phyloP scores from a whole-genome alignment of 2,888 invertebrate species.

The Kuschelorhynchus macadamiae region DNA sequence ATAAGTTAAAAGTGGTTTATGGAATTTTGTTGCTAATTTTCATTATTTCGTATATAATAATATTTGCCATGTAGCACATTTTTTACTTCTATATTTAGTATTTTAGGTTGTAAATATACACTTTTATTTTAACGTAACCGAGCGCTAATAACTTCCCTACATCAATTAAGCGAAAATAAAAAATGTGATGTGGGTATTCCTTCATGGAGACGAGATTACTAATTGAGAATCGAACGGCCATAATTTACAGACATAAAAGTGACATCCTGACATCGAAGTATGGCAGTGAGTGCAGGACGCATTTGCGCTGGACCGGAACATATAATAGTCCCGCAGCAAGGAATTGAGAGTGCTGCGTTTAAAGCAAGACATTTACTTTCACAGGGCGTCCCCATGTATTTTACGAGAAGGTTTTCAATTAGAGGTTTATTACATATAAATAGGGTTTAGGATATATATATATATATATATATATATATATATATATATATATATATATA shows the following conservation, averaged over 20 bases:
- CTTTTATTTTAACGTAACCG: no score
- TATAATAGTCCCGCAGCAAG: conserved; percentile 32
- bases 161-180: conserved; percentile 12
- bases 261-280: conserved; percentile 47
- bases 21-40: no score
- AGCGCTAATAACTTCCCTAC: conserved; percentile 10
- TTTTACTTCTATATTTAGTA: no score
- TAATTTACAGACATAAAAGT: conserved; percentile 48
- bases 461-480: no score
- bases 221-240: conserved; percentile 47
- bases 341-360: conserved; percentile 35
- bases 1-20: no score
- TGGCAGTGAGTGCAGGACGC: conserved; percentile 48
- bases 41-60: no score
- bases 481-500: no score
- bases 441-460: no score
- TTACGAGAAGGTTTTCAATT: neutral
- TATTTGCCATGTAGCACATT: no score
- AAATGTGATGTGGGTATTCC: conserved; percentile 7
- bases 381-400: conserved; percentile 8
- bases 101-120: no score
- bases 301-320: conserved; percentile 47
- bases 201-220: conserved; percentile 39
- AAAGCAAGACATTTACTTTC: conserved; percentile 33
- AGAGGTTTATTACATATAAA: no score